phyloP scores from a whole-genome alignment of 2,797 vertebrate genomes.

The Gymnothorax javanicus region DNA sequence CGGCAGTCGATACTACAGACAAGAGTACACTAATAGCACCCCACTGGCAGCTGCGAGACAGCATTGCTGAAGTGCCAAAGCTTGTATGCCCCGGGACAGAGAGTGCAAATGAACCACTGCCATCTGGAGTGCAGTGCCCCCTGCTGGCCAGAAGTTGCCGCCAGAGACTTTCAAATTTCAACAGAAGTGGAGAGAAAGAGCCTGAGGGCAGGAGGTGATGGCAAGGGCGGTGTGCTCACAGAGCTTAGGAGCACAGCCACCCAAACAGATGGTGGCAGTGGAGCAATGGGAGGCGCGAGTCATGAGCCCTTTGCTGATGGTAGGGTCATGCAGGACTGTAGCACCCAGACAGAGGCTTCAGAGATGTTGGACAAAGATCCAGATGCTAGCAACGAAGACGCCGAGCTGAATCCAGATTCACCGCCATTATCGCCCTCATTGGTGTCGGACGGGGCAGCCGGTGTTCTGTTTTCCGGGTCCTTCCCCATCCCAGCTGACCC shows the following conservation, averaged over 20 bases:
- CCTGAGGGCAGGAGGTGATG: background rate
- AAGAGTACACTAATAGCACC: slow-evolving; percentile 6
- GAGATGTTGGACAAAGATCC: slow-evolving; percentile 5
- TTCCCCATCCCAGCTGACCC: slow-evolving; percentile 75
- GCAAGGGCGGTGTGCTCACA: slow-evolving; percentile 7
- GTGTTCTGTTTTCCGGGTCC: slow-evolving; percentile 59
- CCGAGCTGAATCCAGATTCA: slow-evolving; percentile 42
- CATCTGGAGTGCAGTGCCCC: background rate
- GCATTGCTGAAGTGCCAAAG: background rate
- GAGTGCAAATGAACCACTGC: background rate
- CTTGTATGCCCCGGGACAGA: background rate
- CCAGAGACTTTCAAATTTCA: background rate
- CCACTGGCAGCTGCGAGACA: slow-evolving; percentile 17
- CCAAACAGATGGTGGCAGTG: slow-evolving; percentile 62
- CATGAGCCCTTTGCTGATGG: background rate
- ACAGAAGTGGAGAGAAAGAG: slow-evolving; percentile 8
- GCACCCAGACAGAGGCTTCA: slow-evolving; percentile 64
- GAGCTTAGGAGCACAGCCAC: slow-evolving; percentile 55
- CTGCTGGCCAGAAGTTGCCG: background rate
- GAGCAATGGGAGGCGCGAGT: background rate
- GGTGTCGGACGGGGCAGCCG: slow-evolving; percentile 28
- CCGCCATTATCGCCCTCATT: slow-evolving; percentile 45
- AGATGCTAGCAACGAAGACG: background rate
- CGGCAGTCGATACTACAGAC: background rate
- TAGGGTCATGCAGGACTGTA: slow-evolving; percentile 40